Percentiles rank a stretch among this genome's conserved stretches.
Conservation (phyloP, 2,113 vertebrate genomes). For the Lagenorhynchus albirostris region DNA sequence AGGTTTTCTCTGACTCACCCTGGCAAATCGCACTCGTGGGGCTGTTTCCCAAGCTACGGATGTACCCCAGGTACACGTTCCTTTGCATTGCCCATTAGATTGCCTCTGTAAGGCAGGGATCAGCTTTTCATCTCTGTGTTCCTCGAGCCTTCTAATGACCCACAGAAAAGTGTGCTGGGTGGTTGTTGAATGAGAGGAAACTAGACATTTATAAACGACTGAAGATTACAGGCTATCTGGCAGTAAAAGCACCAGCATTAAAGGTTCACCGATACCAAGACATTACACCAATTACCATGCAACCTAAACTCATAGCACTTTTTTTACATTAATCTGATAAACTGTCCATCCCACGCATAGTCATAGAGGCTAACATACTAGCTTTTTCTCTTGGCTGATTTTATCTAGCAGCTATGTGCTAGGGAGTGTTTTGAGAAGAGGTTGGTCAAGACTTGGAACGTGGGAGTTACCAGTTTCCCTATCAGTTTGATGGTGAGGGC, state of each 20-base stretch:
- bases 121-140: neutral
- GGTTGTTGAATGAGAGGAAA: neutral
- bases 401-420: neutral
- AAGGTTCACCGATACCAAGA: neutral
- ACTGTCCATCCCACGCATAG: neutral
- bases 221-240: neutral
- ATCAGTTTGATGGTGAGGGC: accelerated
- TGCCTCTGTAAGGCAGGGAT: neutral
- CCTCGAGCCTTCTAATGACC: neutral
- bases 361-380: neutral
- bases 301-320: neutral
- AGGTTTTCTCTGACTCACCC: neutral
- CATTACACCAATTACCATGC: neutral
- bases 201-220: neutral
- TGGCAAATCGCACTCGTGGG: neutral
- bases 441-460: neutral
- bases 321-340: neutral
- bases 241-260: neutral
- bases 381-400: neutral
- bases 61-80: neutral
- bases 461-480: neutral
- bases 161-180: neutral
- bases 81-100: neutral
- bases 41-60: neutral
- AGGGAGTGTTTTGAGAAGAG: neutral